Conservation (phyloP, 2,888 invertebrate species). For the Archips crataeganus region DNA sequence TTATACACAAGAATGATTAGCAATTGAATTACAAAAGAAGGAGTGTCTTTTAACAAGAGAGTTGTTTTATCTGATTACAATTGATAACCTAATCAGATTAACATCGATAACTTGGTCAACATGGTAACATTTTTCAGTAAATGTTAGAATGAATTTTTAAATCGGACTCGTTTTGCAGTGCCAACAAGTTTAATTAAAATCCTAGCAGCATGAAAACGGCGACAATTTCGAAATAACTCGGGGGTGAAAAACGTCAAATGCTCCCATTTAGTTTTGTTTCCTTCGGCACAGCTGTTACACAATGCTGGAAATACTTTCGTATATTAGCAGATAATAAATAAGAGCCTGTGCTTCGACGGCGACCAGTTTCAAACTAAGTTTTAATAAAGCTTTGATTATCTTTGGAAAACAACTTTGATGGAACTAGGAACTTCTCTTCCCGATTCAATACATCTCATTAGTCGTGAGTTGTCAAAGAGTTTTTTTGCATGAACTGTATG, state of each 20-base stretch:
- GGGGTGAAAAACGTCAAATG: constrained; percentile 45
- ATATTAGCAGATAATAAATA: constrained; percentile 44
- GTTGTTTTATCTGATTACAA: neutral
- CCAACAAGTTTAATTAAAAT: constrained; percentile 77
- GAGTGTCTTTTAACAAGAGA: neutral
- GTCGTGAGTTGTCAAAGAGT: neutral
- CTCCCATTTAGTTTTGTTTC: constrained; percentile 48
- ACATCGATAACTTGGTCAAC: neutral
- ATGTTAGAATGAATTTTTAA: constrained; percentile 74
- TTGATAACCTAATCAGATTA: neutral
- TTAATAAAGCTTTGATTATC: constrained; percentile 46
- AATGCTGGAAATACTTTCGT: constrained; percentile 40
- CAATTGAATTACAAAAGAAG: constrained; percentile 1
- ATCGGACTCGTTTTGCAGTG: constrained; percentile 59
- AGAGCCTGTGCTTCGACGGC: constrained; percentile 31
- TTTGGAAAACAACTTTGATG: constrained; percentile 27
- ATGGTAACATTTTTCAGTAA: constrained; percentile 50
- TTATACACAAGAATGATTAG: neutral
- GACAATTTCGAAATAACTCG: constrained; percentile 67
- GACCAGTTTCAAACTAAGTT: constrained; percentile 27
- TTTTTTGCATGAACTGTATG: neutral
- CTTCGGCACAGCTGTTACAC: constrained; percentile 45
- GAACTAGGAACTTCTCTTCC: neutral
- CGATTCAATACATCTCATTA: neutral
- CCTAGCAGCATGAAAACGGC: constrained; percentile 65